phyloP scores from a whole-genome alignment of 2,113 vertebrate species.

The Odocoileus virginianus region DNA sequence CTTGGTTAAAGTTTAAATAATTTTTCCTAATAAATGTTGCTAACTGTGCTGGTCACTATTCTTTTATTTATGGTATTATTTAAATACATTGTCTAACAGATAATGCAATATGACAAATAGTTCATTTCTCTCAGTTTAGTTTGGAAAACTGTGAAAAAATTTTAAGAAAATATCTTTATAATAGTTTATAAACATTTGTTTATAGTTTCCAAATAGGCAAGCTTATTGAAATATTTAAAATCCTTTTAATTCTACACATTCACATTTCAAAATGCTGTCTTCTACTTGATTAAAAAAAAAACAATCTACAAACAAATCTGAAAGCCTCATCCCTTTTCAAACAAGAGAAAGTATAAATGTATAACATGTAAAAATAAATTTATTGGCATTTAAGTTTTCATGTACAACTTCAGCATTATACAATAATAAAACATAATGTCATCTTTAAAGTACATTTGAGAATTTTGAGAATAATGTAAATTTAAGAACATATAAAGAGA shows the following conservation, averaged over 20 bases:
- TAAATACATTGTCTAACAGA: not conserved
- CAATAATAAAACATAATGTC: not conserved
- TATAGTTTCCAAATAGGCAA: conserved; percentile 29
- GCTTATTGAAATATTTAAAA: conserved; percentile 46
- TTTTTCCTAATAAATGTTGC: not conserved
- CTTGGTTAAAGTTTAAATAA: conserved; percentile 13
- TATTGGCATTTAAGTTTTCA: not conserved
- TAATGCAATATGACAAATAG: not conserved
- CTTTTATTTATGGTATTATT: not conserved
- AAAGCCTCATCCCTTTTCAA: conserved; percentile 20
- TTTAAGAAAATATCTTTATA: conserved; percentile 39
- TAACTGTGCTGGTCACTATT: not conserved
- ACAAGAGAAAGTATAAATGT: not conserved
- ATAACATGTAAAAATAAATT: conserved; percentile 27
- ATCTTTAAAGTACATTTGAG: conserved; percentile 11
- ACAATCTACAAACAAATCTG: not conserved
- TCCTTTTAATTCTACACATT: not conserved
- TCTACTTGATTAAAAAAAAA: conserved; percentile 24
- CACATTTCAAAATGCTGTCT: conserved; percentile 22
- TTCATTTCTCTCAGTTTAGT: not conserved
- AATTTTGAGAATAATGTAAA: not conserved
- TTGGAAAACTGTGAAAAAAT: conserved; percentile 30
- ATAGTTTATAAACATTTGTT: not conserved
- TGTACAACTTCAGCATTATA: not conserved
- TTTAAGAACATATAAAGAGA: not conserved